Percentiles rank a stretch among this genome's conserved stretches.
Conservation (phyloP, 2,113 vertebrate genomes). For the Tenrec ecaudatus region DNA sequence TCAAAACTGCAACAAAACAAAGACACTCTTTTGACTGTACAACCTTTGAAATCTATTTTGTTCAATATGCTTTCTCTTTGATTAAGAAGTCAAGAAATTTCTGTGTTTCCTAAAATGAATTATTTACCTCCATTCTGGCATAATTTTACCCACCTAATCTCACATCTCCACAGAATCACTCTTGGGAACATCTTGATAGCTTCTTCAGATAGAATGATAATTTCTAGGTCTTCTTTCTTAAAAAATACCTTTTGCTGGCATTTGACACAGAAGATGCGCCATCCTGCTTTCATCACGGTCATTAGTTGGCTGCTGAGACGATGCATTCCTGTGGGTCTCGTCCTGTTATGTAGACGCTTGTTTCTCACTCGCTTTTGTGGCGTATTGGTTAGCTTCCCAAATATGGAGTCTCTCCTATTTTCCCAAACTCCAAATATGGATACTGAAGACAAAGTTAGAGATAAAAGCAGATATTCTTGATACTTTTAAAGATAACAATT, state of each 20-base stretch:
- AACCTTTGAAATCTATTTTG: not conserved
- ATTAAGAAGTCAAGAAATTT: not conserved
- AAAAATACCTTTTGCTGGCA: not conserved
- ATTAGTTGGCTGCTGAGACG: not conserved
- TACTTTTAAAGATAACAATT: too few relatives aligned
- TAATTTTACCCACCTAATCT: too few relatives aligned
- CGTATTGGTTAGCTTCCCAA: not conserved
- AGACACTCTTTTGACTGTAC: not conserved
- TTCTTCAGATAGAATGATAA: not conserved
- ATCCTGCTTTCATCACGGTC: not conserved
- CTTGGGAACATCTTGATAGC: not conserved
- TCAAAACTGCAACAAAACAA: not conserved
- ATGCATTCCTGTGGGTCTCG: not conserved
- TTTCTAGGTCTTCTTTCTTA: not conserved
- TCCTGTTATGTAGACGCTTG: not conserved
- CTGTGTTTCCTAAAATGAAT: too few relatives aligned
- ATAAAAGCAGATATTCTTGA: too few relatives aligned
- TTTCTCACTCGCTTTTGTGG: not conserved
- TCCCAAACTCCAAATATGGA: too few relatives aligned
- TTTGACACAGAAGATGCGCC: not conserved
- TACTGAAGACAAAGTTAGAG: too few relatives aligned
- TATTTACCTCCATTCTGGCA: too few relatives aligned
- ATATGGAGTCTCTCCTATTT: not conserved
- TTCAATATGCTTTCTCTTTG: not conserved
- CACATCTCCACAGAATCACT: not conserved